Evolutionary conservation across 1,140 invertebrate genomes (phyloP).

Genomic region (Drosophila tsacasi): DNA sequence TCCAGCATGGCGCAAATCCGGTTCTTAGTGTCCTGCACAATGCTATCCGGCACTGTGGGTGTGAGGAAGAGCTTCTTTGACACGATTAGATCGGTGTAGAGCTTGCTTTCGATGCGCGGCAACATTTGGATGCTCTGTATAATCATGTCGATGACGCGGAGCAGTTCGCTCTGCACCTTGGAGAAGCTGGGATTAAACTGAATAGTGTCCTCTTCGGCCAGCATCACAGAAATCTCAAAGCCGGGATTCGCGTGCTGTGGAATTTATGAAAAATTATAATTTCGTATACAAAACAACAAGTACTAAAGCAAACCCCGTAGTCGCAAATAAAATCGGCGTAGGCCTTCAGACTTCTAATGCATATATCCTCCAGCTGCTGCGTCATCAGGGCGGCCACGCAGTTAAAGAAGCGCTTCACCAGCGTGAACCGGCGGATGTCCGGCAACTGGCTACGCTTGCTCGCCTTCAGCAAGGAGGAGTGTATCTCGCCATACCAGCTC

Average conservation of each 20-base stretch:
- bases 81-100: conserved; percentile 75
- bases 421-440: conserved; percentile 88
- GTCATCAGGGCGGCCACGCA: conserved; percentile 95
- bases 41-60: conserved; percentile 89
- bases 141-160: conserved; percentile 91
- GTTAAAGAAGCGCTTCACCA: conserved; percentile 92
- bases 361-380: conserved; percentile 92
- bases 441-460: conserved; percentile 91
- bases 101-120: conserved; percentile 89
- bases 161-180: conserved; percentile 89
- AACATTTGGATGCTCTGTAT: conserved; percentile 89
- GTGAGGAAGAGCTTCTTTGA: conserved; percentile 82
- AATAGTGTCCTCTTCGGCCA: conserved; percentile 89
- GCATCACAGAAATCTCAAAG: conserved; percentile 90
- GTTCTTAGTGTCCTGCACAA: conserved; percentile 87
- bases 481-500: conserved; percentile 88
- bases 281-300: neutral
- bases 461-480: conserved; percentile 89
- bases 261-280: neutral
- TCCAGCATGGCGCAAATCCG: conserved; percentile 88
- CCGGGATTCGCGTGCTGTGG: conserved; percentile 90
- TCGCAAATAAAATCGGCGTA: conserved; percentile 92
- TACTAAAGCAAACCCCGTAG: conserved; percentile 87
- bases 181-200: conserved; percentile 93
- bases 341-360: conserved; percentile 92